phyloP scores from a whole-genome alignment of 2,113 vertebrate species.

The Gorilla gorilla region DNA sequence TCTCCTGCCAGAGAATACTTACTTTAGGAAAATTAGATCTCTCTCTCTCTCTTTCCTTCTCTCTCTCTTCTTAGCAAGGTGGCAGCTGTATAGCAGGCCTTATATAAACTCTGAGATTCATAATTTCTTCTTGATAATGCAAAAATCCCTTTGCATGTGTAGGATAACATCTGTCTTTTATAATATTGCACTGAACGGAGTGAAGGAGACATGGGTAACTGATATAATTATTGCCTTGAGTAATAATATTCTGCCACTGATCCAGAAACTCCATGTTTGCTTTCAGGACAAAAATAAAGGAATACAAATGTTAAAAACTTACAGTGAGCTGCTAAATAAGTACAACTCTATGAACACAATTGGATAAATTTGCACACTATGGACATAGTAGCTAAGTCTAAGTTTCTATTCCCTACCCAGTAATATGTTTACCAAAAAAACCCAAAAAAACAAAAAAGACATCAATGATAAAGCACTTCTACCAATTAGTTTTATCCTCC shows the following conservation, averaged over 20 bases:
- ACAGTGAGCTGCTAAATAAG: background rate
- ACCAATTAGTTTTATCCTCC: background rate
- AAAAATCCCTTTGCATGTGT: background rate
- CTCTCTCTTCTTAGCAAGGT: background rate
- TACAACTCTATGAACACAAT: background rate
- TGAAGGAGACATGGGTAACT: background rate
- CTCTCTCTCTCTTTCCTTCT: background rate
- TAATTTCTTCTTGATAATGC: background rate
- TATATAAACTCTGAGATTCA: background rate
- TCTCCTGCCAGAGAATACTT: background rate
- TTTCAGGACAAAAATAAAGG: constrained; percentile 19
- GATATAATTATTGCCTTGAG: background rate
- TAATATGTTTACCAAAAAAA: background rate
- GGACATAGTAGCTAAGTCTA: background rate
- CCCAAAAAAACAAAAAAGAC: too few relatives aligned
- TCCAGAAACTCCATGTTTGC: background rate
- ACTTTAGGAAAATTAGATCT: background rate
- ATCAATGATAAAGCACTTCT: background rate
- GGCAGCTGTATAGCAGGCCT: background rate
- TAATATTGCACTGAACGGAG: background rate
- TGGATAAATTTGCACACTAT: background rate
- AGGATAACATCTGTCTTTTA: background rate
- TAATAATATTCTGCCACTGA: background rate
- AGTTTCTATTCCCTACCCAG: background rate
- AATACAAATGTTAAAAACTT: background rate